Percentiles rank a stretch among this genome's conserved stretches.
Conservation (phyloP, 2,113 vertebrate genomes). For the Siniperca chuatsi region DNA sequence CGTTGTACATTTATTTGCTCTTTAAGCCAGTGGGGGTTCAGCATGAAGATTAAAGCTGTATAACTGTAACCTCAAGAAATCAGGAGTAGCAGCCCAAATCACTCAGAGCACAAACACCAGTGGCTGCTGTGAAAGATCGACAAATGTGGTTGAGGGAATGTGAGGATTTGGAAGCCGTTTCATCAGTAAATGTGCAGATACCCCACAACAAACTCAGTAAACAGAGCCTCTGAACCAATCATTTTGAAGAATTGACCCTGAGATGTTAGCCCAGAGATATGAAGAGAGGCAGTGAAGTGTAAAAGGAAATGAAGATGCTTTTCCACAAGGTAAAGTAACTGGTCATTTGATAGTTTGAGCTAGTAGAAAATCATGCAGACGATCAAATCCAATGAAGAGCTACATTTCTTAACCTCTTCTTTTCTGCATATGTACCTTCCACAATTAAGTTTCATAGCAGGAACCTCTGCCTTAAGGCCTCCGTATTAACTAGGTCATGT, state of each 20-base stretch:
- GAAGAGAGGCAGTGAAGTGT: conserved; percentile 10
- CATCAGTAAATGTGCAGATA: conserved; percentile 49
- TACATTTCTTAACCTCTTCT: neutral
- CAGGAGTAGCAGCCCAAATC: conserved; percentile 11
- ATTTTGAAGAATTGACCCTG: conserved; percentile 33
- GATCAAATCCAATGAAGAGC: neutral
- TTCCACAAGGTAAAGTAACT: neutral
- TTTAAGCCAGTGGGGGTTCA: conserved; percentile 25
- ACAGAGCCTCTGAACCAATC: conserved; percentile 31
- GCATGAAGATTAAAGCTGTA: conserved; percentile 37
- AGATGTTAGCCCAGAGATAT: conserved; percentile 25
- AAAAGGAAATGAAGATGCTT: conserved; percentile 24
- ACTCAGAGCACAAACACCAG: conserved; percentile 40
- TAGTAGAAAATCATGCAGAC: neutral
- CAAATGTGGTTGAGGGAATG: conserved; percentile 14
- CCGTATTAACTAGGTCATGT: neutral
- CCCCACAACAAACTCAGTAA: conserved; percentile 11
- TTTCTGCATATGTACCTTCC: neutral
- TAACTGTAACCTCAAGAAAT: conserved; percentile 33
- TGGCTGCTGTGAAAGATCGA: conserved; percentile 21
- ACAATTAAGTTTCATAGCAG: neutral
- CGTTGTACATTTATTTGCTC: conserved; percentile 26
- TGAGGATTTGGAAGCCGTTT: conserved; percentile 38
- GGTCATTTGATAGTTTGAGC: neutral
- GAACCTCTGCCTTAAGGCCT: neutral